Conservation (phyloP, 2,888 invertebrate species). For the Diachrysia chrysitis region DNA sequence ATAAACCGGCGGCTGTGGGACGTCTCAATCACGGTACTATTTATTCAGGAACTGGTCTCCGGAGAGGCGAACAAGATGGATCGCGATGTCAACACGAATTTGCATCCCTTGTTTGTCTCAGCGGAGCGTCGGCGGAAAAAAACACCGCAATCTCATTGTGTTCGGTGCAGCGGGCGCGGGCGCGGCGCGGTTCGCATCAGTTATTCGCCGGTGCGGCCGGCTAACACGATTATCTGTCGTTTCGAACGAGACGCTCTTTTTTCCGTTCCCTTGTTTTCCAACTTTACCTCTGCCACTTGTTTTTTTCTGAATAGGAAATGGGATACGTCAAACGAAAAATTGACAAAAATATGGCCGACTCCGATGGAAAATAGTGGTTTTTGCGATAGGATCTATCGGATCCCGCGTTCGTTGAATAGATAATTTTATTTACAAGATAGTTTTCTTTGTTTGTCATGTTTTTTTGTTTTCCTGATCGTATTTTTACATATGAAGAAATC, state of each 20-base stretch:
- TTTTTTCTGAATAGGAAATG: conserved; percentile 88
- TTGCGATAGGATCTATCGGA: conserved; percentile 84
- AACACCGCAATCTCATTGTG: conserved; percentile 88
- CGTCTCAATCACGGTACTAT: conserved; percentile 85
- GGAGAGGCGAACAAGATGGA: conserved; percentile 88
- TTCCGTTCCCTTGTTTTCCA: conserved; percentile 88
- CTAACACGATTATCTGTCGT: conserved; percentile 89
- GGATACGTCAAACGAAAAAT: conserved; percentile 89
- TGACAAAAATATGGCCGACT: conserved; percentile 87
- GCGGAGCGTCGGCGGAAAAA: conserved; percentile 82
- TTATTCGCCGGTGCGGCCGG: conserved; percentile 85
- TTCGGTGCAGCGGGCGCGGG: conserved; percentile 81
- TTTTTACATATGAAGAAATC: conserved; percentile 36
- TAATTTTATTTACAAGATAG: conserved; percentile 80
- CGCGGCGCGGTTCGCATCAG: conserved; percentile 76
- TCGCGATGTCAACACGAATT: conserved; percentile 89
- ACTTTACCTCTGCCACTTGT: conserved; percentile 86
- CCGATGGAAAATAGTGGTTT: conserved; percentile 86
- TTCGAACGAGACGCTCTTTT: conserved; percentile 86
- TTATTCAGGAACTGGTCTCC: conserved; percentile 84
- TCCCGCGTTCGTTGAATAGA: conserved; percentile 70
- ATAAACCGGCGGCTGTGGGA: conserved; percentile 72
- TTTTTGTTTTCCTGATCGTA: conserved; percentile 54
- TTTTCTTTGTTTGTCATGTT: conserved; percentile 78
- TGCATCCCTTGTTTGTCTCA: conserved; percentile 89